phyloP scores from a whole-genome alignment of 2,797 vertebrate species.

The Enteromius thamalakanensis region DNA sequence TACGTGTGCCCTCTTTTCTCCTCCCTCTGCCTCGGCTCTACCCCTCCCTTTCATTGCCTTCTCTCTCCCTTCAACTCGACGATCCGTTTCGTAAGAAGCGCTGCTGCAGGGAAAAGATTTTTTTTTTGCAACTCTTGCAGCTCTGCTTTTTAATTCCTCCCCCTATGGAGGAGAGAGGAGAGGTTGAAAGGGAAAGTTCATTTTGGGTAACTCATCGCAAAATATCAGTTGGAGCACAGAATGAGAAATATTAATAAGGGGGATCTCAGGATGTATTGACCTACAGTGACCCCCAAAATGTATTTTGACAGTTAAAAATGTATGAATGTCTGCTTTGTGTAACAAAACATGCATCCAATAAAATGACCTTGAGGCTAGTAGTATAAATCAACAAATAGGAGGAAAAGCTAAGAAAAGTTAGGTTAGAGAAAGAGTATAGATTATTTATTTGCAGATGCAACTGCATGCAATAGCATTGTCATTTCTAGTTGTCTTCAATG shows the following conservation, averaged over 20 bases:
- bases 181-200: slow-evolving; percentile 51
- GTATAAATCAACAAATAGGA: not conserved
- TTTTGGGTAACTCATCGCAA: slow-evolving; percentile 42
- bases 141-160: slow-evolving; percentile 68
- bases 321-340: not conserved
- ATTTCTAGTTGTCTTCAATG: not conserved
- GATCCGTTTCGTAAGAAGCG: slow-evolving; percentile 70
- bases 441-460: not conserved
- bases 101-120: slow-evolving; percentile 68
- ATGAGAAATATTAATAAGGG: not conserved
- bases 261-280: not conserved
- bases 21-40: slow-evolving; percentile 56
- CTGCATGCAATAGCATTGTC: not conserved
- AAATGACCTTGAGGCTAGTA: not conserved
- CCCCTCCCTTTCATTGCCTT: slow-evolving; percentile 68
- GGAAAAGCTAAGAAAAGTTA: not conserved
- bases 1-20: slow-evolving; percentile 61
- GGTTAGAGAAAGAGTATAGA: not conserved
- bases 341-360: not conserved
- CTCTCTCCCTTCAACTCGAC: slow-evolving; percentile 60
- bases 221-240: slow-evolving; percentile 51
- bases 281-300: not conserved
- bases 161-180: slow-evolving; percentile 52
- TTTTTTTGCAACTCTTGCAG: slow-evolving; percentile 68
- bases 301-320: not conserved